Evolutionary conservation across 1,140 invertebrate species (phyloP), one percentile per base, ranked within the genome.

Genomic region (Temnothorax nylanderi): DNA sequence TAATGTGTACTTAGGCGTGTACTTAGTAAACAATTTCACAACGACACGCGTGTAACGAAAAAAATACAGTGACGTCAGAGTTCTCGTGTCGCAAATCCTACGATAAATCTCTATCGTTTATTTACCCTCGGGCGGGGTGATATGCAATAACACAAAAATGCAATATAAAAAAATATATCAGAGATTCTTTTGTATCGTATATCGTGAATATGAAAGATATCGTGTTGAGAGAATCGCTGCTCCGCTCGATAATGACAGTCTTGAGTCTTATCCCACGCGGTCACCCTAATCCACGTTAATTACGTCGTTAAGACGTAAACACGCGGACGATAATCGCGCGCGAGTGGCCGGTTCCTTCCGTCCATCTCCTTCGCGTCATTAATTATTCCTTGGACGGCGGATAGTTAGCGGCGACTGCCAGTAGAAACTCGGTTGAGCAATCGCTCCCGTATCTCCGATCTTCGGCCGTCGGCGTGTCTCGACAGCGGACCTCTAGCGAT

Each of bases 61-160:
- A 16, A 74, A 2, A 54, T 74, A 5, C 32, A 37, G 18, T 75
- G n/a, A 75, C 51, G 11, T 58, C 3, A 26, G 26, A 26, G 0
- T 21, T 21, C 32, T 37, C n/a, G 7, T 26, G 11, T 75, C n/a
- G 5, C 34, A 44, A 26, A 76, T 58, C 1, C n/a, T 0, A 21
- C 7, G 11, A 75, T 58, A 32, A 56, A 54, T 74, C 32, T 74
- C 3, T 74, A 54, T 74, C 71, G 4, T 51, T 54, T 54, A 54
- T 54, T 67, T 41, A 41, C 6, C 21, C 10, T 13, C 11, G 10
- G 26, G 2, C 13, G 41, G 7, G 54, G n/a, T n/a, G n/a, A 54
- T 51, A 3, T 18, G 1, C 4, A 21, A 72, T n/a, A n/a, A n/a
- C n/a, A n/a, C n/a, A n/a, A n/a, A n/a, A n/a, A n/a, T n/a, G n/a